phyloP scores from a whole-genome alignment of 1,140 invertebrate genomes.

The Cyrtorhinus lividipennis region DNA sequence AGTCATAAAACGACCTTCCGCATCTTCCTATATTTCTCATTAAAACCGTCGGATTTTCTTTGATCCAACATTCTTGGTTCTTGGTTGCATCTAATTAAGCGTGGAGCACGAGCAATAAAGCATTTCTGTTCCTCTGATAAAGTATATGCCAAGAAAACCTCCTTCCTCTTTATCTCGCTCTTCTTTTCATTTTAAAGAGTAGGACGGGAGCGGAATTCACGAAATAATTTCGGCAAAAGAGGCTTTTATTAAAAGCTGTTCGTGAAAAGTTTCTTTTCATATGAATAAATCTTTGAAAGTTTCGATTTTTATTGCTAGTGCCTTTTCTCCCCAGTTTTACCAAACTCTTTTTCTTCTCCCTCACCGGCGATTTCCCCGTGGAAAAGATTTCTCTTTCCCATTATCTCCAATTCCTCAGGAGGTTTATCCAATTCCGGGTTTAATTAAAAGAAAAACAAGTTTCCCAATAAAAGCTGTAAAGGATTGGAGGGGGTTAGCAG shows the following conservation, averaged over 20 bases:
- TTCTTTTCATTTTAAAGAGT: no score
- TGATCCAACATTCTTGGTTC: not conserved
- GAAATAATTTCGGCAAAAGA: not conserved
- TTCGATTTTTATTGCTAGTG: not conserved
- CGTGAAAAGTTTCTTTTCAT: not conserved
- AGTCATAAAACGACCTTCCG: not conserved
- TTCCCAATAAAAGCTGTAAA: constrained; percentile 5
- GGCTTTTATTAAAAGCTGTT: not conserved
- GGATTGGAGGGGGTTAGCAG: not conserved
- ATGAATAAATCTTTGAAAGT: not conserved
- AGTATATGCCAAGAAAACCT: no score
- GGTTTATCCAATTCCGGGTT: constrained; percentile 7
- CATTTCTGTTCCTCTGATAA: not conserved
- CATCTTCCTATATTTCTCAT: not conserved
- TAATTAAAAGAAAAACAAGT: constrained; percentile 10
- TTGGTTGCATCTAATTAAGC: not conserved
- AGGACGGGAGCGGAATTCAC: no score
- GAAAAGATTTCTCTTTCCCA: not conserved
- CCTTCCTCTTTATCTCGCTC: no score
- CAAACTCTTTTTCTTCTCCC: not conserved
- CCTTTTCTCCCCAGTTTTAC: not conserved
- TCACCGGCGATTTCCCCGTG: not conserved
- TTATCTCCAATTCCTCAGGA: constrained; percentile 1
- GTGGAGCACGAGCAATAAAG: not conserved
- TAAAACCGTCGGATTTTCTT: not conserved